These are phyloP conservation scores for Meloe dianella DNA, from an alignment of 2,888 invertebrate species.

Conservation along the genomic window DNA sequence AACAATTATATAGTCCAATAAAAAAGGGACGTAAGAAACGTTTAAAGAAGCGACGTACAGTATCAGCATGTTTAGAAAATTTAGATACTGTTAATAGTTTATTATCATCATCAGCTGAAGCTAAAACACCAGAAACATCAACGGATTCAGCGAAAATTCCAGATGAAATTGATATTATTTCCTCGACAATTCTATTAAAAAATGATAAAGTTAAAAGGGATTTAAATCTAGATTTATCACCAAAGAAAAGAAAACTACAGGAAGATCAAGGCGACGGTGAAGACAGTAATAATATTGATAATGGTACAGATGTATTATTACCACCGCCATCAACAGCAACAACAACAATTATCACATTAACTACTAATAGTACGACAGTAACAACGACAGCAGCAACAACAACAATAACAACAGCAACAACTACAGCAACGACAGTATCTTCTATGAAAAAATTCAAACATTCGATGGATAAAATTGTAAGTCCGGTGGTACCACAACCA, in stretches of 20 bases:
- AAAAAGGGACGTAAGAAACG: slow-evolving; percentile 69
- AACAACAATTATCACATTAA: neutral
- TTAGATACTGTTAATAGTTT: slow-evolving; percentile 37
- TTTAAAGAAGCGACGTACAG: slow-evolving; percentile 67
- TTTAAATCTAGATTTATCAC: slow-evolving; percentile 48
- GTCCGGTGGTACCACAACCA: slow-evolving; percentile 89
- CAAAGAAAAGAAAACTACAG: slow-evolving; percentile 65
- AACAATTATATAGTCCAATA: slow-evolving; percentile 74
- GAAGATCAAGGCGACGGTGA: slow-evolving; percentile 58
- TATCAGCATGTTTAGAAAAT: slow-evolving; percentile 54
- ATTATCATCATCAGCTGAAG: slow-evolving; percentile 60
- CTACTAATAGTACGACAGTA: neutral
- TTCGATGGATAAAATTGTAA: slow-evolving; percentile 87
- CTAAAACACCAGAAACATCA: slow-evolving; percentile 56
- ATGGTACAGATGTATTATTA: neutral
- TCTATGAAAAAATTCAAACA: slow-evolving; percentile 68
- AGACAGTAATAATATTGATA: neutral
- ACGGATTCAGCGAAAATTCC: slow-evolving; percentile 58
- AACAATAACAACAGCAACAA: neutral
- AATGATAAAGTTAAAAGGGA: slow-evolving; percentile 39
- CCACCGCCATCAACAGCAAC: neutral
- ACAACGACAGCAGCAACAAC: neutral
- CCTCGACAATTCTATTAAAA: slow-evolving; percentile 44
- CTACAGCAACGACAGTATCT: neutral
- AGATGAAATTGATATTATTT: slow-evolving; percentile 43